Evolutionary conservation across 2,888 invertebrate species (phyloP).

Genomic region (Polylopha cassiicola): DNA sequence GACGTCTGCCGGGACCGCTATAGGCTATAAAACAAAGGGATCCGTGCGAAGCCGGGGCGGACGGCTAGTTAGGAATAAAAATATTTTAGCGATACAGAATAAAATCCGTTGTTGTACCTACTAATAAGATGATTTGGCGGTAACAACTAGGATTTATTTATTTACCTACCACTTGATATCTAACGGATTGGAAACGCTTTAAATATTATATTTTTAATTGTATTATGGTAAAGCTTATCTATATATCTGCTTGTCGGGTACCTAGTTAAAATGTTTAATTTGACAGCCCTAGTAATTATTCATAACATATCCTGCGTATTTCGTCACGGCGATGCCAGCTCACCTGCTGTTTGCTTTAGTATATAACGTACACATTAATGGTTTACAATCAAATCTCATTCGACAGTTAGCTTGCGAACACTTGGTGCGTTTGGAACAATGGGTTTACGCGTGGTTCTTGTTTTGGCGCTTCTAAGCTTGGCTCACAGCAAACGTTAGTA

Average conservation of each 20-base stretch:
- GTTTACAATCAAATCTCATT: conserved; percentile 25
- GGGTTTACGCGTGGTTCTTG: conserved; percentile 36
- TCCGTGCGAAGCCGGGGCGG: no score
- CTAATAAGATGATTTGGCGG: no score
- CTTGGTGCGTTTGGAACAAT: conserved; percentile 35
- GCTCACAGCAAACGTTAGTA: conserved; percentile 41
- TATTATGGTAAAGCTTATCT: no score
- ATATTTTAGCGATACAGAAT: no score
- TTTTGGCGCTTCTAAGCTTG: conserved; percentile 35
- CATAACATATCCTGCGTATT: conserved; percentile 10
- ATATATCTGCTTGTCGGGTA: neutral
- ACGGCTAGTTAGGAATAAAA: no score
- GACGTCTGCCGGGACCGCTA: no score
- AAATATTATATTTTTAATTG: no score
- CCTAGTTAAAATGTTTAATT: neutral
- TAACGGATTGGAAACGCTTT: no score
- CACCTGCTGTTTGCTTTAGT: conserved; percentile 17
- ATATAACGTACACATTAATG: conserved; percentile 19
- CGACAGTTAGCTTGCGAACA: conserved; percentile 23
- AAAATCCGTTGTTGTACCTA: no score
- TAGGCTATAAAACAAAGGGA: no score
- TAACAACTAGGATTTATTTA: no score
- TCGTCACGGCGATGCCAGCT: conserved; percentile 12
- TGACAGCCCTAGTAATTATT: conserved; percentile 15
- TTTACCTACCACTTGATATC: no score